Conservation (phyloP, 2,797 vertebrate species). For the Cyprinodon diabolis region DNA sequence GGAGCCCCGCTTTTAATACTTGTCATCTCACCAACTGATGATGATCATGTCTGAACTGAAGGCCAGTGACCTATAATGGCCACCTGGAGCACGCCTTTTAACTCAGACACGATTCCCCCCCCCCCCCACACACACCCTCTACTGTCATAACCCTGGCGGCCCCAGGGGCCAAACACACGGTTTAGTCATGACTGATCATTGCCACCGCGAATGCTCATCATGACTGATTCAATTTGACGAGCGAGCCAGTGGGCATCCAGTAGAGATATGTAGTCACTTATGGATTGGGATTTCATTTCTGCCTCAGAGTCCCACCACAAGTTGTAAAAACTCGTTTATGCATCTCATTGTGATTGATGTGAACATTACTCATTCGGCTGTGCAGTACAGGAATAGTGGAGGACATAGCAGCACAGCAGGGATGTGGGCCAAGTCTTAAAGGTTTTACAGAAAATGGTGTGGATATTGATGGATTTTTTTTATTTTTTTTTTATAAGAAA, state of each 20-base stretch:
- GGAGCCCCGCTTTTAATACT: slow-evolving; percentile 55
- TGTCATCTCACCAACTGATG: slow-evolving; percentile 60
- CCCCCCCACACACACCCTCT: neutral
- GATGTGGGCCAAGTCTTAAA: slow-evolving; percentile 12
- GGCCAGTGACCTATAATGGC: slow-evolving; percentile 41
- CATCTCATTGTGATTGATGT: slow-evolving; percentile 18
- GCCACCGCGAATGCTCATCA: slow-evolving; percentile 15
- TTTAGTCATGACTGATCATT: slow-evolving; percentile 32
- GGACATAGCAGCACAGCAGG: slow-evolving; percentile 22
- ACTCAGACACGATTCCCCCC: slow-evolving; percentile 1
- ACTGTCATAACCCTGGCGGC: slow-evolving; percentile 4
- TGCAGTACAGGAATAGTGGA: slow-evolving; percentile 2
- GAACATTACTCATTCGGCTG: slow-evolving; percentile 37
- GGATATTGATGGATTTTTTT: neutral
- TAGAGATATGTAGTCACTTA: slow-evolving; percentile 30
- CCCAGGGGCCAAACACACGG: slow-evolving; percentile 34
- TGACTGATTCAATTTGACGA: slow-evolving; percentile 46
- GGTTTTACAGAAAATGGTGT: neutral
- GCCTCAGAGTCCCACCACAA: slow-evolving; percentile 7
- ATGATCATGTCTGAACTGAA: slow-evolving; percentile 43
- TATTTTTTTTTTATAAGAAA: neutral
- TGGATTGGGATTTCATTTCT: slow-evolving; percentile 5
- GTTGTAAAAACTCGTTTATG: slow-evolving; percentile 24
- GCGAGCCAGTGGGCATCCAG: slow-evolving; percentile 26
- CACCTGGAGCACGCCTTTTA: slow-evolving; percentile 37